Evolutionary conservation across 2,888 invertebrate genomes (phyloP), one percentile per base, ranked within the genome.

Genomic region (Aleiodes leptofemur): DNA sequence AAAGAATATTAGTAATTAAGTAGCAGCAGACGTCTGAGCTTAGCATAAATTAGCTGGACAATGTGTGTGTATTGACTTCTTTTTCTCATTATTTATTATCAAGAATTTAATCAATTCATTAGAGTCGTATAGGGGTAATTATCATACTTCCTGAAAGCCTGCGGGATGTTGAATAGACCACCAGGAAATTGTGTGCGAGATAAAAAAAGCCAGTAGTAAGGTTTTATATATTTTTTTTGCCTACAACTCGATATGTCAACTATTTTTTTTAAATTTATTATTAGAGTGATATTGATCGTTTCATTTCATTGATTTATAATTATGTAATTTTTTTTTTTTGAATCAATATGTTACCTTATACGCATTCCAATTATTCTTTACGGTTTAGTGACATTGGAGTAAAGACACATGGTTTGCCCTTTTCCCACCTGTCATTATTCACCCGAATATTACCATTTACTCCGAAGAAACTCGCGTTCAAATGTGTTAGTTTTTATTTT

Each of bases 91-190:
- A 72, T 72, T 31, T 59, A 16, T 29, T 57, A 59, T 57, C 48
- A 72, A 64, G 31, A 64, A 16, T 72, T 72, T 51, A 38, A 69
- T 53, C 56, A 14, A 69, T 51, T 8, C 56, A 57, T 70, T 57
- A 11, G 11, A 59, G 48, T 59, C 14, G 50, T 59, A 84, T 86
- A 83, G 78, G 84, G 85, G 85, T 80, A 77, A 83, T 86, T 86
- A 86, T 84, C 86, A 85, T 85, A 85, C 81, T 86, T 85, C 85
- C 86, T 79, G 81, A 73, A 43, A 74, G 64, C 77, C 73, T 70
- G 77, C 77, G 76, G 61, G 29, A 69, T 61, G 69, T 55, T 38
- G 38, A 16, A 50, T 72, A 48, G 72, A 75, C 75, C 78, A 73
- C 79, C 73, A 77, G 80, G 76, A 78, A 78, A 81, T 69, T 70